These are phyloP conservation scores for Lamproptera curius DNA, from an alignment of 2,888 invertebrate genomes.

Conservation along the genomic window DNA sequence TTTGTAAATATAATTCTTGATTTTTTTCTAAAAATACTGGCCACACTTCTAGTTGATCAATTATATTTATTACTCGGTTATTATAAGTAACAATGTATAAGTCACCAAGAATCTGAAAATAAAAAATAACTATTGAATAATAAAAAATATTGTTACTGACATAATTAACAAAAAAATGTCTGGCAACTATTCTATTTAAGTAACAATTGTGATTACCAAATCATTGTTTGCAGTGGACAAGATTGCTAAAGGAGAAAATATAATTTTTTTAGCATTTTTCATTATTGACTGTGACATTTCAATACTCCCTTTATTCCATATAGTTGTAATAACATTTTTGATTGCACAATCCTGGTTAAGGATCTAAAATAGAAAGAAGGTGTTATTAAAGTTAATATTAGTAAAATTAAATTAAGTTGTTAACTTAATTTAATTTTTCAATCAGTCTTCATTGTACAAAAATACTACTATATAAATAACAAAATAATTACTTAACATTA, in stretches of 20 bases:
- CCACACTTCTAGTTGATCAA: conserved; percentile 42
- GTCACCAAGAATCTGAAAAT: conserved; percentile 48
- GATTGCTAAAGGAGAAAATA: conserved; percentile 44
- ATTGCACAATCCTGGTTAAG: conserved; percentile 40
- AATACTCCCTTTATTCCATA: conserved; percentile 41
- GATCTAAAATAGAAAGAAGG: conserved; percentile 27
- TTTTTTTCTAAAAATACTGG: conserved; percentile 43
- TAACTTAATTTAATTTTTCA: no score
- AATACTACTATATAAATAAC: no score
- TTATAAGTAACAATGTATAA: conserved; percentile 37
- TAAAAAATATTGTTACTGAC: background rate
- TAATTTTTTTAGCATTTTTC: conserved; percentile 29
- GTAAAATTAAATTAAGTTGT: no score
- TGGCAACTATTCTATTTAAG: no score
- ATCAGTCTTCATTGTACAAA: no score
- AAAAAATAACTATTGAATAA: background rate
- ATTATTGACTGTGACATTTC: conserved; percentile 37
- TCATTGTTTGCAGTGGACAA: conserved; percentile 44
- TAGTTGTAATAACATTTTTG: conserved; percentile 28
- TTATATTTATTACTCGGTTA: conserved; percentile 36
- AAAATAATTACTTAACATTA: background rate
- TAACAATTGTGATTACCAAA: conserved; percentile 35
- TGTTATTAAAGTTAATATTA: no score
- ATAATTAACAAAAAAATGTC: background rate
- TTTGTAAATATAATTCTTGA: conserved; percentile 36